These are phyloP conservation scores for Pogona vitticeps DNA, from an alignment of 2,113 vertebrate genomes.

Conservation along the genomic window DNA sequence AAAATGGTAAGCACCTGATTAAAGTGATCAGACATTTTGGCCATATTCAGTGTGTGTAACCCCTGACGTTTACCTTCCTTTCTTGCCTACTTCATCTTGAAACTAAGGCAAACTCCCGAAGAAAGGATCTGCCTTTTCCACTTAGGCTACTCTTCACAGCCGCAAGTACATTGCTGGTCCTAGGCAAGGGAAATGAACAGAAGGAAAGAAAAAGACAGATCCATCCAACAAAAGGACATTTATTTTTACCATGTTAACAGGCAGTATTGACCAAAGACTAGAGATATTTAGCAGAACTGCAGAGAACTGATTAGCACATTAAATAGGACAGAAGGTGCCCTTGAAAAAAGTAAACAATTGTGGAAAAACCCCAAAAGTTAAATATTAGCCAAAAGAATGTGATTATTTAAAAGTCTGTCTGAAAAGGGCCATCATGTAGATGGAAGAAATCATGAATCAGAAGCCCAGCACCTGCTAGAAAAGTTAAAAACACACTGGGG, in stretches of 20 bases:
- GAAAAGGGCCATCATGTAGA: neutral
- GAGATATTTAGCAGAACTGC: neutral
- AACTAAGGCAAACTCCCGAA: neutral
- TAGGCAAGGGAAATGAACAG: neutral
- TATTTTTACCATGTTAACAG: neutral
- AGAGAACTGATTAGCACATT: slow-evolving; percentile 25
- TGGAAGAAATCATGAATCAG: neutral
- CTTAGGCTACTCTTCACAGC: neutral
- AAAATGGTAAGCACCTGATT: neutral
- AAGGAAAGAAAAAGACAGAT: neutral
- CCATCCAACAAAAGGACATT: neutral
- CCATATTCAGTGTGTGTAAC: neutral
- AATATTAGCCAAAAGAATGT: slow-evolving; percentile 1
- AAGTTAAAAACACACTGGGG: neutral
- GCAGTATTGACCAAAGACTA: neutral
- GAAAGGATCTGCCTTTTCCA: neutral
- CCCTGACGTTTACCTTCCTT: neutral
- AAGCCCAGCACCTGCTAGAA: neutral
- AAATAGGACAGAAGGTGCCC: slow-evolving; percentile 28
- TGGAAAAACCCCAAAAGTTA: slow-evolving; percentile 22
- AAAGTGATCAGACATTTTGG: neutral
- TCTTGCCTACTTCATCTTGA: neutral
- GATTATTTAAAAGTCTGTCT: neutral
- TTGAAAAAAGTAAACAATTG: slow-evolving; percentile 12
- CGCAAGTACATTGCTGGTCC: neutral